These are phyloP conservation scores for Ctenoplectra terminalis DNA, from an alignment of 1,140 invertebrate species.

Conservation along the genomic window DNA sequence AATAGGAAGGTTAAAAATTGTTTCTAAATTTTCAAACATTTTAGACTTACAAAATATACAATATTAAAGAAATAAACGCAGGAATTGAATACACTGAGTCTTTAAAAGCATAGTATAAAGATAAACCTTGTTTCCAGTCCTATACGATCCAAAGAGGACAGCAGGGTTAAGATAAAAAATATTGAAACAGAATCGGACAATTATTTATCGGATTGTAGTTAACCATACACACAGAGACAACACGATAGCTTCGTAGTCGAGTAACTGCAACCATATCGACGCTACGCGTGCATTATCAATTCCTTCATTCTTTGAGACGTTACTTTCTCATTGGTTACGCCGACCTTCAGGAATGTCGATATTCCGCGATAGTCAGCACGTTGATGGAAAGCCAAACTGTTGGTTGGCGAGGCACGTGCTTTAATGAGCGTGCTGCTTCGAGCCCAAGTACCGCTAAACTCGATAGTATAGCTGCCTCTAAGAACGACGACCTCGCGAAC, in stretches of 20 bases:
- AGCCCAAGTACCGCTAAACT: conserved; percentile 72
- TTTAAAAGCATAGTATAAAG: too few relatives aligned
- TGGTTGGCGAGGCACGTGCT: conserved; percentile 32
- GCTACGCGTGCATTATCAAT: background rate
- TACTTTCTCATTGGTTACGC: background rate
- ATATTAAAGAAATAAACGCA: too few relatives aligned
- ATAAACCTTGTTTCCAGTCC: too few relatives aligned
- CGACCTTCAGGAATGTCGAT: background rate
- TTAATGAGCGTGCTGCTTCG: conserved; percentile 50
- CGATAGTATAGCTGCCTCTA: conserved; percentile 38
- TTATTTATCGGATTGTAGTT: too few relatives aligned
- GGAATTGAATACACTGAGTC: too few relatives aligned
- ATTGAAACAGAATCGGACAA: too few relatives aligned
- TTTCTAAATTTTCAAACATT: too few relatives aligned
- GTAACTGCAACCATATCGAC: background rate
- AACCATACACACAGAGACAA: too few relatives aligned
- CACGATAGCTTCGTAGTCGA: background rate
- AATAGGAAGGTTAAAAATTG: too few relatives aligned
- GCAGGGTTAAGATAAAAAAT: too few relatives aligned
- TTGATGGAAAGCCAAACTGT: conserved; percentile 15
- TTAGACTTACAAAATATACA: too few relatives aligned
- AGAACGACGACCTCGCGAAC: conserved; percentile 74
- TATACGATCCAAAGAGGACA: too few relatives aligned
- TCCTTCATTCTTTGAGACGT: background rate
- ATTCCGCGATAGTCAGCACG: background rate